phyloP scores from a whole-genome alignment of 2,113 vertebrate species.

The Perca fluviatilis region DNA sequence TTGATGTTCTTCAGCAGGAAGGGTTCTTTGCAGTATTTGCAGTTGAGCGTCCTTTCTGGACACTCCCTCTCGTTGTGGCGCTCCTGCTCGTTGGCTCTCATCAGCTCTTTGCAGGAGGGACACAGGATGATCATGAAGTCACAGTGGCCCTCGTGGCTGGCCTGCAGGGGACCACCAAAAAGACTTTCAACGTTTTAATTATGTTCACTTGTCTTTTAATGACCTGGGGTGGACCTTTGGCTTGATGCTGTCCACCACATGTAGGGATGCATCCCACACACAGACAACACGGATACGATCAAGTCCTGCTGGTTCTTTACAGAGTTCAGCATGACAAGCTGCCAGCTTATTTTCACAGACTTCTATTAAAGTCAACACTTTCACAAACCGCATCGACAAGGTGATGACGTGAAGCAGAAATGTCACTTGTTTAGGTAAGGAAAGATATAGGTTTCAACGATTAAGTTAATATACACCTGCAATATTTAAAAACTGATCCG shows the following conservation, averaged over 20 bases:
- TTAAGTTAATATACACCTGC: too few relatives aligned
- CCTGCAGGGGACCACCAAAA: slow-evolving; percentile 58
- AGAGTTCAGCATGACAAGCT: too few relatives aligned
- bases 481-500: too few relatives aligned
- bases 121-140: slow-evolving; percentile 87
- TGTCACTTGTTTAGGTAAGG: too few relatives aligned
- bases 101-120: slow-evolving; percentile 85
- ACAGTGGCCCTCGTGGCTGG: slow-evolving; percentile 85
- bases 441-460: too few relatives aligned
- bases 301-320: neutral
- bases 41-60: slow-evolving; percentile 87
- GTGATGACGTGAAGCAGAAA: too few relatives aligned
- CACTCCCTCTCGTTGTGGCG: slow-evolving; percentile 88
- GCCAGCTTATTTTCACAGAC: too few relatives aligned
- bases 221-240: neutral
- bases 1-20: slow-evolving; percentile 86
- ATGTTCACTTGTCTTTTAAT: neutral
- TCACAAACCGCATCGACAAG: too few relatives aligned
- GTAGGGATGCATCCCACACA: too few relatives aligned
- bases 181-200: neutral
- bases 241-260: too few relatives aligned
- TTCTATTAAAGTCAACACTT: too few relatives aligned
- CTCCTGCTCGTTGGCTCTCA: slow-evolving; percentile 88
- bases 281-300: neutral
- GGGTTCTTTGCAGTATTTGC: slow-evolving; percentile 87